phyloP scores from a whole-genome alignment of 2,797 vertebrate genomes.

The Halcyon leucocephala region DNA sequence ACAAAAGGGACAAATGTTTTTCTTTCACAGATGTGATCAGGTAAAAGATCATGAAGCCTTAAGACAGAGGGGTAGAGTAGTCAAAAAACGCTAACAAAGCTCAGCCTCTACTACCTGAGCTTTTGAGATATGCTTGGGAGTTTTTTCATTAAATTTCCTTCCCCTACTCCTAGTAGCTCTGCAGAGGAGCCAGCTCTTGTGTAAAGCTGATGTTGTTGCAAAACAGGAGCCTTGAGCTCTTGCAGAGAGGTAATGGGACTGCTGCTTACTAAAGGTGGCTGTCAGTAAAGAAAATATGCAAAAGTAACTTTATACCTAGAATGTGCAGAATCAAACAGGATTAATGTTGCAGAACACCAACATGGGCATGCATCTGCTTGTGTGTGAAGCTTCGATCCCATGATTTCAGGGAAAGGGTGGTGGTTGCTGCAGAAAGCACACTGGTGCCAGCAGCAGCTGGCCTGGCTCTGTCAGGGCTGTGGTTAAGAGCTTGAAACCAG shows the following conservation, averaged over 20 bases:
- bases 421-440: background rate
- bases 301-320: background rate
- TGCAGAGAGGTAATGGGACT: background rate
- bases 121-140: background rate
- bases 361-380: background rate
- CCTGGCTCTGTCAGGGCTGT: background rate
- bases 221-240: background rate
- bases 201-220: background rate
- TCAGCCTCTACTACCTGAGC: background rate
- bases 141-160: background rate
- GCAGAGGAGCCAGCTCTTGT: background rate
- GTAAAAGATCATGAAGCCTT: background rate
- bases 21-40: background rate
- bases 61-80: background rate
- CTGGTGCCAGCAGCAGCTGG: background rate
- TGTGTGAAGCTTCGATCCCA: background rate
- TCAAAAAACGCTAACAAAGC: background rate
- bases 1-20: background rate
- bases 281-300: background rate
- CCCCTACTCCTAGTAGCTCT: background rate
- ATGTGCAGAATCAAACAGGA: background rate
- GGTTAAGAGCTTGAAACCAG: background rate
- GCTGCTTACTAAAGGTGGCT: background rate
- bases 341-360: background rate
- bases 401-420: background rate